Conservation (phyloP, 1,140 invertebrate genomes). For the Phocides pigmalion region DNA sequence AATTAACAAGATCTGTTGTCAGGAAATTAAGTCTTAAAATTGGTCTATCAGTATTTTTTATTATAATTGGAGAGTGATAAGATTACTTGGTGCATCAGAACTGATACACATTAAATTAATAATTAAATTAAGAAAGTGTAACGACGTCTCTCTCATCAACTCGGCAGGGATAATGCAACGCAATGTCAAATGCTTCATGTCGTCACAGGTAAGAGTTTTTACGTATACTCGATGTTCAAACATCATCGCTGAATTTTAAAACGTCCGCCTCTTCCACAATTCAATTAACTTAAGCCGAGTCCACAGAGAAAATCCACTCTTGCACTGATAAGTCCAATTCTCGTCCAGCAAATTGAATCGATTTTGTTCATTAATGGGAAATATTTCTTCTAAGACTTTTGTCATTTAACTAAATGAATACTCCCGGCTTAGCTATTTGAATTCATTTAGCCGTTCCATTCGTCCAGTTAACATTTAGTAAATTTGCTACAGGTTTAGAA, state of each 20-base stretch:
- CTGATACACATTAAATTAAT: too few species aligned
- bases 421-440: constrained; percentile 21
- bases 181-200: too few species aligned
- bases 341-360: constrained; percentile 33
- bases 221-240: neutral
- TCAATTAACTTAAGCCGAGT: constrained; percentile 33
- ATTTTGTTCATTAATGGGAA: constrained; percentile 36
- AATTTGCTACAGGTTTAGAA: neutral
- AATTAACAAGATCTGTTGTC: too few species aligned
- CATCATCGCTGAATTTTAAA: constrained; percentile 3
- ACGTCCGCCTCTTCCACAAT: constrained; percentile 22
- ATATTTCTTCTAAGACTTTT: constrained; percentile 30
- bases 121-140: too few species aligned
- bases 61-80: too few species aligned
- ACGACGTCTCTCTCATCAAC: too few species aligned
- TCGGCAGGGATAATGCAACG: too few species aligned
- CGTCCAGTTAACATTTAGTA: neutral
- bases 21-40: too few species aligned
- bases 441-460: constrained; percentile 13
- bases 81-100: too few species aligned
- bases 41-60: too few species aligned
- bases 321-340: constrained; percentile 29
- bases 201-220: too few species aligned
- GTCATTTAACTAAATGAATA: constrained; percentile 20
- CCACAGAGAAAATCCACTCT: constrained; percentile 28